A percentile compares a stretch with the other conserved stretches of the same genome.
Evolutionary conservation across 1,140 invertebrate genomes (phyloP).

Genomic region (Ridgeia piscesae): DNA sequence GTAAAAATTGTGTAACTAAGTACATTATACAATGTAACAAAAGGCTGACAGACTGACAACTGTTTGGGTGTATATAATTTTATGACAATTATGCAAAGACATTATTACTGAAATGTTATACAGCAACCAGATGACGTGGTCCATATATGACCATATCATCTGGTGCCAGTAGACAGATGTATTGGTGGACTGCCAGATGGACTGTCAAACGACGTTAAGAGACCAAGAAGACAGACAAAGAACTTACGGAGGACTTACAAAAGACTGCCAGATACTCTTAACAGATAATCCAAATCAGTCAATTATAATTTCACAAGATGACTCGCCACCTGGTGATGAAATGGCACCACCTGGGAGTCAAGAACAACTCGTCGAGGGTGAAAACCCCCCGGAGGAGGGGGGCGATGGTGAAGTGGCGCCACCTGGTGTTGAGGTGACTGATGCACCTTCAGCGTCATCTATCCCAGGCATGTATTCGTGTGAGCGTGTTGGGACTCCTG

Average conservation of each 20-base stretch:
- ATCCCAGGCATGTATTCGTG: background rate
- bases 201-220: background rate
- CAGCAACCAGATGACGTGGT: too few species aligned
- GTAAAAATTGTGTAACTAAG: too few species aligned
- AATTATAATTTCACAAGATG: background rate
- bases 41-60: background rate
- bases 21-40: too few species aligned
- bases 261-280: background rate
- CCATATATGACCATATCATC: background rate
- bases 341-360: background rate
- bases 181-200: background rate
- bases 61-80: background rate
- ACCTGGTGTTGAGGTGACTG: background rate
- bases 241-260: background rate
- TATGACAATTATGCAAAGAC: background rate
- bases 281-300: background rate
- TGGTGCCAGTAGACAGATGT: background rate
- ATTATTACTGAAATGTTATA: too few species aligned
- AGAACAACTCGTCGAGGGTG: background rate
- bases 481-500: background rate
- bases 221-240: background rate
- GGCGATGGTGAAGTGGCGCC: background rate
- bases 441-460: background rate
- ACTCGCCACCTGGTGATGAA: background rate
- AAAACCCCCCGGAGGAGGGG: background rate